A percentile compares a stretch with the other conserved stretches of the same genome.
phyloP scores from a whole-genome alignment of 2,888 invertebrate genomes.

The Scaptodrosophila latifasciaeformis region DNA sequence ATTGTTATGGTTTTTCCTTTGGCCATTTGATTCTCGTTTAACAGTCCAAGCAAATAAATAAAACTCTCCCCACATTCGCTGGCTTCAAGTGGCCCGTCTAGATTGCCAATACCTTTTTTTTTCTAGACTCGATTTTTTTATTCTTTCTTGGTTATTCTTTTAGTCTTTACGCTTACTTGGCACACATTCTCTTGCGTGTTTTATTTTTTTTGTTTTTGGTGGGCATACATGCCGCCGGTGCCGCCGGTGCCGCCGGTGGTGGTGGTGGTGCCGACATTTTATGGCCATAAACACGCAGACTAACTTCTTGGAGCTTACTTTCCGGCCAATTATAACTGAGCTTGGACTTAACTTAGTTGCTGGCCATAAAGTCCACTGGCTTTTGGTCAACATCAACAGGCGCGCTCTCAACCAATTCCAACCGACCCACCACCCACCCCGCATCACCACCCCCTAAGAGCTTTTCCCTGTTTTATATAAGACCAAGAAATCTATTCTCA shows the following conservation, averaged over 20 bases:
- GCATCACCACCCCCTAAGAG: neutral
- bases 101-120: too few species aligned
- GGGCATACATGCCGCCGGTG: too few species aligned
- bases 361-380: neutral
- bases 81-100: too few species aligned
- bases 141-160: neutral
- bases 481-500: too few species aligned
- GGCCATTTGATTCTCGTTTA: slow-evolving; percentile 16
- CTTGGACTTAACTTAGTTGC: slow-evolving; percentile 5
- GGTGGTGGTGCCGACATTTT: neutral
- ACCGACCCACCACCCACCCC: neutral
- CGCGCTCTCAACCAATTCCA: neutral
- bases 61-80: slow-evolving; percentile 29
- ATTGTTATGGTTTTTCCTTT: neutral
- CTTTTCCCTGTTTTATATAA: too few species aligned
- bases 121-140: neutral
- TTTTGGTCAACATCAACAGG: neutral
- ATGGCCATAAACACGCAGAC: slow-evolving; percentile 36
- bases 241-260: too few species aligned
- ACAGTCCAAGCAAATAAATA: slow-evolving; percentile 43
- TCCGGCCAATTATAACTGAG: slow-evolving; percentile 49
- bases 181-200: neutral
- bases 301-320: slow-evolving; percentile 43
- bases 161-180: neutral
- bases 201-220: neutral